phyloP scores from a whole-genome alignment of 2,113 vertebrate species.

The Salminus brasiliensis region DNA sequence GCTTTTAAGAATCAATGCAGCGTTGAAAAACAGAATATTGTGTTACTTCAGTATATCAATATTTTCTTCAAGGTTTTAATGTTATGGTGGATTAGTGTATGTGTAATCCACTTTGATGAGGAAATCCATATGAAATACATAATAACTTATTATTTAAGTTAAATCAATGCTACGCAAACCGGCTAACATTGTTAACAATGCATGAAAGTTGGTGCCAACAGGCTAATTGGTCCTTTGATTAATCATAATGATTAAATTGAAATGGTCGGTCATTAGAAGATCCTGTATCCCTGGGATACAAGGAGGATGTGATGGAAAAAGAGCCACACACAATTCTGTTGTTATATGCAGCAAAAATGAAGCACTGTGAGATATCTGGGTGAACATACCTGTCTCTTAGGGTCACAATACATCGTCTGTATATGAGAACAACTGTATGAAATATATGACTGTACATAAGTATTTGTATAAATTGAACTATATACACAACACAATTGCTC shows the following conservation, averaged over 20 bases:
- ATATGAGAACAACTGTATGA: neutral
- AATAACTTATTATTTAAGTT: neutral
- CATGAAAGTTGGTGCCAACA: neutral
- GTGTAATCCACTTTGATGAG: too few species aligned
- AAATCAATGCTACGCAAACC: neutral
- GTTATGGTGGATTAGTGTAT: too few species aligned
- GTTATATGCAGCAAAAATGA: conserved; percentile 25
- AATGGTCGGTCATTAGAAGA: neutral
- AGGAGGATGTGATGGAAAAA: neutral
- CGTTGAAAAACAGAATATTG: too few species aligned
- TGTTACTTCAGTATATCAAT: too few species aligned
- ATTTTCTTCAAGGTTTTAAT: too few species aligned
- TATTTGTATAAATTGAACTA: conserved; percentile 3
- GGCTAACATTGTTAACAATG: neutral
- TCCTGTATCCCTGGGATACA: conserved; percentile 3
- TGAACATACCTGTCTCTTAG: neutral
- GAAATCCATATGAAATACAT: neutral
- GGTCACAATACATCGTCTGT: conserved; percentile 7
- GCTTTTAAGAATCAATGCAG: too few species aligned
- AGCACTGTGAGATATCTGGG: conserved; percentile 27
- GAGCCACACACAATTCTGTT: neutral
- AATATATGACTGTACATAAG: conserved; percentile 5
- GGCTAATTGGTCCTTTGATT: neutral
- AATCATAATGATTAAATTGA: neutral
- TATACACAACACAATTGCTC: conserved; percentile 20